These are phyloP conservation scores for Desoria tigrina DNA, from an alignment of 2,888 invertebrate genomes.

Conservation along the genomic window DNA sequence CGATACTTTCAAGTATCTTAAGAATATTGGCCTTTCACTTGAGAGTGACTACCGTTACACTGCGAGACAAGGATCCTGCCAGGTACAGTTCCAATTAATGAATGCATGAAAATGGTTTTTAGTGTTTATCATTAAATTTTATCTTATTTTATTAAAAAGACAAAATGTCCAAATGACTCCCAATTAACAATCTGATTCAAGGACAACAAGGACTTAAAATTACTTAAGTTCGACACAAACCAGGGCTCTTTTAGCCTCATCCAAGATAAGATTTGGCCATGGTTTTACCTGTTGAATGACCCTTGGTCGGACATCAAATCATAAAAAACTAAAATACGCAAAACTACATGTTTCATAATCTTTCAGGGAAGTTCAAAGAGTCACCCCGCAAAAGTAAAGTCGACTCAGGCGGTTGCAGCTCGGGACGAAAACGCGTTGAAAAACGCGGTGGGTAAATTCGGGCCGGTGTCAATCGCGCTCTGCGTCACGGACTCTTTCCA, in stretches of 20 bases:
- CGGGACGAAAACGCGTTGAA: constrained; percentile 50
- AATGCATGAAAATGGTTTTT: too few relatives aligned
- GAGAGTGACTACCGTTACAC: constrained; percentile 59
- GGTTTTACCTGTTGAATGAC: too few relatives aligned
- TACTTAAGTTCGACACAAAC: too few relatives aligned
- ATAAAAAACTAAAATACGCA: neutral
- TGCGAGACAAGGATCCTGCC: neutral
- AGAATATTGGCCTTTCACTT: constrained; percentile 58
- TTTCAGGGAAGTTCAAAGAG: too few relatives aligned
- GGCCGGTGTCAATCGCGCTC: constrained; percentile 52
- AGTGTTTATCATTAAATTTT: too few relatives aligned
- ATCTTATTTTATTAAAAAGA: too few relatives aligned
- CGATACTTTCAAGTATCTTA: constrained; percentile 59
- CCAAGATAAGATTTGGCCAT: too few relatives aligned
- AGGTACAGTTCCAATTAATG: constrained; percentile 26
- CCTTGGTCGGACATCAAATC: constrained; percentile 41
- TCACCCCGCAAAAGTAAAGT: constrained; percentile 24
- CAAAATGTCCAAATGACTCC: too few relatives aligned
- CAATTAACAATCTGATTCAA: too few relatives aligned
- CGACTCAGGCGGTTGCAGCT: neutral
- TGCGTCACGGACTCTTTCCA: constrained; percentile 35
- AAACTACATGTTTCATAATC: too few relatives aligned
- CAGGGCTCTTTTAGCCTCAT: too few relatives aligned
- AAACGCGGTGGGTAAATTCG: constrained; percentile 49
- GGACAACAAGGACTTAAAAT: too few relatives aligned